These are phyloP conservation scores for Poecile atricapillus DNA, from an alignment of 2,113 vertebrate genomes.

Conservation along the genomic window DNA sequence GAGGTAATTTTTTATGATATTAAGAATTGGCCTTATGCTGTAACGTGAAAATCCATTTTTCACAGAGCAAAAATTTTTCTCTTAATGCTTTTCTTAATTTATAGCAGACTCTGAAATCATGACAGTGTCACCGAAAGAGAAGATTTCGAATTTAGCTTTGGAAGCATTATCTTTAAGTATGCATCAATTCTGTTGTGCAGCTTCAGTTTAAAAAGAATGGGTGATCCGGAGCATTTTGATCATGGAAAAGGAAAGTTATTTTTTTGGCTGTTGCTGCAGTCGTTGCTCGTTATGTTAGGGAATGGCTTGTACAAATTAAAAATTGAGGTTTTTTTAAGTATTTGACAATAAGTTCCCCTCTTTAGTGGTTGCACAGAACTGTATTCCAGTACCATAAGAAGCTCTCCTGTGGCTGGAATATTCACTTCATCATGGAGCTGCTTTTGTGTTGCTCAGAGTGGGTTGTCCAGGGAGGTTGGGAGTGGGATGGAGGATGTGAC, in stretches of 20 bases:
- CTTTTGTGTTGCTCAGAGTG: background rate
- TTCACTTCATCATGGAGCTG: accelerated
- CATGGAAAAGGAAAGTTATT: background rate
- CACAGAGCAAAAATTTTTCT: background rate
- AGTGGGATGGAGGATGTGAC: background rate
- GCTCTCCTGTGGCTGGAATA: background rate
- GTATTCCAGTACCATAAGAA: background rate
- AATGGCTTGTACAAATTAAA: background rate
- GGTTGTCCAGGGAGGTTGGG: background rate
- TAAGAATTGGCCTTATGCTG: background rate
- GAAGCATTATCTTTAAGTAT: background rate
- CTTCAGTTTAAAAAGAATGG: too few species aligned
- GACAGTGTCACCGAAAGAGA: background rate
- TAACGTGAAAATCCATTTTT: background rate
- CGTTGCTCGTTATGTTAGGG: background rate
- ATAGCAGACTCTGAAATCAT: background rate
- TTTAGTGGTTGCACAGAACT: background rate
- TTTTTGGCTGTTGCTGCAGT: background rate
- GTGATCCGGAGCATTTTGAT: background rate
- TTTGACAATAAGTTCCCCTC: background rate
- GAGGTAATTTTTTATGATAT: background rate
- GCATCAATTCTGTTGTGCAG: background rate
- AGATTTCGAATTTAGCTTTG: background rate
- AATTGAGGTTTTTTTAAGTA: background rate
- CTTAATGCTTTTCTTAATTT: background rate